Evolutionary conservation across 1,140 invertebrate species (phyloP).

Genomic region (Camponotus vicinus): DNA sequence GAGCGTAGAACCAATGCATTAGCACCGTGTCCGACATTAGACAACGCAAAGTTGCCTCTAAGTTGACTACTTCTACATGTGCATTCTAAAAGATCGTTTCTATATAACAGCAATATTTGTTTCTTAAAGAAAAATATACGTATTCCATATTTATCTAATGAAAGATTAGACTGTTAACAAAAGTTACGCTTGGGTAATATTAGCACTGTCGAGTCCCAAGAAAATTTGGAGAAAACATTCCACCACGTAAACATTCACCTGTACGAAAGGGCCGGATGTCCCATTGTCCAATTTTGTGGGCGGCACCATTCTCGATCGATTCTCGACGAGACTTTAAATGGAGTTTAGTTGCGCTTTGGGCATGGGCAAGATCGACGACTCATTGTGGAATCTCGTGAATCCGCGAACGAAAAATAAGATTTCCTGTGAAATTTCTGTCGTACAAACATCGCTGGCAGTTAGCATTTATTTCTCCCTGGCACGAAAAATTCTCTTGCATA

Average conservation of each 20-base stretch:
- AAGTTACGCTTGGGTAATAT: conserved; percentile 34
- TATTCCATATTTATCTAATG: not conserved
- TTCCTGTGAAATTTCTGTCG: conserved; percentile 75
- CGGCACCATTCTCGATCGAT: conserved; percentile 59
- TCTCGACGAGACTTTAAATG: conserved; percentile 77
- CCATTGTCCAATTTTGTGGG: conserved; percentile 74
- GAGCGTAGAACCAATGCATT: conserved; percentile 81
- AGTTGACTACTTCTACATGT: not conserved
- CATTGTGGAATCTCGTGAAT: conserved; percentile 59
- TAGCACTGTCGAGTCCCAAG: not conserved
- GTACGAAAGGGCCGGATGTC: conserved; percentile 75
- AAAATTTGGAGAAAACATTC: not conserved
- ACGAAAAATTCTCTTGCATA: conserved; percentile 13
- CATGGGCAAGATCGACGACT: conserved; percentile 64
- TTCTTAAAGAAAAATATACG: not conserved
- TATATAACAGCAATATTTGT: not conserved
- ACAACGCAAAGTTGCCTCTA: conserved; percentile 8
- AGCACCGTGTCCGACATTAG: conserved; percentile 74
- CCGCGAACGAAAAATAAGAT: conserved; percentile 46
- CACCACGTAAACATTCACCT: conserved; percentile 67
- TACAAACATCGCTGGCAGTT: conserved; percentile 63
- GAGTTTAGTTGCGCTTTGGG: conserved; percentile 72
- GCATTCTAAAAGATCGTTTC: not conserved
- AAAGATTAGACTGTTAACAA: not conserved
- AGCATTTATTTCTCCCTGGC: conserved; percentile 29